Base-by-base conservation (phyloP, 2,113 vertebrate species). In the Calyptommatus sinebrachiatus region DNA sequence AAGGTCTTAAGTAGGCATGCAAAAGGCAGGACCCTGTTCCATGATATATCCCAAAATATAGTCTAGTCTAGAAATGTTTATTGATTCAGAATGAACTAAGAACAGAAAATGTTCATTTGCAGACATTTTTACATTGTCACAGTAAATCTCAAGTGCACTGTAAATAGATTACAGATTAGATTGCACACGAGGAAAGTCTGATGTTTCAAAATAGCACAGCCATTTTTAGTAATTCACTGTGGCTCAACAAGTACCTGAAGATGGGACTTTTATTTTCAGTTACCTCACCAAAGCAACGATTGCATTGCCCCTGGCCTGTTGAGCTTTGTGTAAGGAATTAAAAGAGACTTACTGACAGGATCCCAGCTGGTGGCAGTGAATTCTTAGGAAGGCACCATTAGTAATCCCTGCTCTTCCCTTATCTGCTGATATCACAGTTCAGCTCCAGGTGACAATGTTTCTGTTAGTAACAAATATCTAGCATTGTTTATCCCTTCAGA, bases 401-500 rank as follows among this genome's bases (percentile, higher is more conserved):
- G 1, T 57, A 7, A 18, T 18, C 41, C 46, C 63, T 73, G 18
- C 31, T 65, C 28, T 69, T 28, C 20, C 16, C 66, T 81, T 65
- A 6, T 28, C 45, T 53, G 12, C 20, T 69, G 29, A 65, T 14
- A 63, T 18, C 48, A 41, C 28, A 11, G 16, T 45, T 66, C 31
- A 48, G 57, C 31, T 24, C 24, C n/a, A 29, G 20, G 20, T 68
- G 18, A 7, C 71, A 20, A 82, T 31, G 18, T 71, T 61, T 70
- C 41, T 7, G 57, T 29, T 41, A 50, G 65, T 67, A 74, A 46
- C 57, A 65, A 74, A 66, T 75, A 22, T 11, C n/a, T n/a, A 18
- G 16, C 46, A 16, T 73, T 74, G 67, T 63, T 74, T 85, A 70
- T 31, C 50, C 71, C 57, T 70, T 63, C 74, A 70, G 48, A 70